Percentiles rank a stretch among this genome's conserved stretches.
Conservation (phyloP, 1,140 invertebrate genomes). For the Nasonia vitripennis region DNA sequence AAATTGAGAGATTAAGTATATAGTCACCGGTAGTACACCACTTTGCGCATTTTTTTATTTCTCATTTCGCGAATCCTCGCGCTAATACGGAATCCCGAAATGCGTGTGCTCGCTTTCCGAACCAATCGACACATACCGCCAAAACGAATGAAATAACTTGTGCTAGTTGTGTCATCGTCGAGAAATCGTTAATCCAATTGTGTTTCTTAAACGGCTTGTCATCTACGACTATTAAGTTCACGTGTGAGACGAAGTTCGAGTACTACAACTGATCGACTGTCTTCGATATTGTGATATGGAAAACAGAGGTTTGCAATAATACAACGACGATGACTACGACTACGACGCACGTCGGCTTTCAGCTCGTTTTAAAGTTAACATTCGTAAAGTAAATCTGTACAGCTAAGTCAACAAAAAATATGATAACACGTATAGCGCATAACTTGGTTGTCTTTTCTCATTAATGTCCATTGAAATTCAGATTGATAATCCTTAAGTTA, state of each 20-base stretch:
- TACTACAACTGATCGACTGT: not conserved
- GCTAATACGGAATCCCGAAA: constrained; percentile 19
- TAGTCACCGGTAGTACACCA: constrained; percentile 35
- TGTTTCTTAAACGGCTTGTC: not conserved
- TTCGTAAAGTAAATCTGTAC: constrained; percentile 64
- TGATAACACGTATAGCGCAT: constrained; percentile 55
- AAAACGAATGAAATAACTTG: constrained; percentile 26
- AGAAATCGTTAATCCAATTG: not conserved
- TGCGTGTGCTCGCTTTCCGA: not conserved
- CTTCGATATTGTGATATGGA: not conserved
- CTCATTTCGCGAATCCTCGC: not conserved
- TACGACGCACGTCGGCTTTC: constrained; percentile 12
- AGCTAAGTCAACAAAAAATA: constrained; percentile 62
- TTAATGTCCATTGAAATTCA: constrained; percentile 47
- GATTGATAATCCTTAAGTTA: constrained; percentile 34
- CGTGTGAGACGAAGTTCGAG: not conserved
- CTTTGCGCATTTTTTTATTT: constrained; percentile 25
- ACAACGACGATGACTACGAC: constrained; percentile 29
- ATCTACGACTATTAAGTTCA: not conserved
- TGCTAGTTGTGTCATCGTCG: constrained; percentile 28
- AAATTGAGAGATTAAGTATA: constrained; percentile 50
- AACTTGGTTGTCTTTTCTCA: constrained; percentile 45
- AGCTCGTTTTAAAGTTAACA: constrained; percentile 58
- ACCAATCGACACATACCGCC: constrained; percentile 14
- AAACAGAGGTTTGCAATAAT: constrained; percentile 21